Evolutionary conservation across 92 coral and sea anemone genomes (phyloP), one percentile per base, ranked within the genome.

Genomic region (Chrysogorgia sp.): DNA sequence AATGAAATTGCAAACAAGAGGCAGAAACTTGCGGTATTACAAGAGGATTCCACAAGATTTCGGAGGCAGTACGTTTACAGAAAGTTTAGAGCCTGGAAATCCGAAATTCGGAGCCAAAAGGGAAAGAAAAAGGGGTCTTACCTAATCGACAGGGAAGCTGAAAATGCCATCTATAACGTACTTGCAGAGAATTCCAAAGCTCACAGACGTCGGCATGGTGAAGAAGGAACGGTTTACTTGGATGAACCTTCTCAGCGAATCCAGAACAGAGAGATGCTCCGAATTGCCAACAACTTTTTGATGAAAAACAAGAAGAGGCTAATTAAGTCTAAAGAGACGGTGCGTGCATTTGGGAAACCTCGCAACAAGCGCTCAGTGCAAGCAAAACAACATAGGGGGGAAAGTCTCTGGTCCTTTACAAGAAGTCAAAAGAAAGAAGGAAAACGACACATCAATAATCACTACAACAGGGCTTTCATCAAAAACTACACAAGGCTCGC

Each of bases 401-500:
- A 15, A 40, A 66, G 60, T 50, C 21, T 64, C 40, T 64, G 81
- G 77, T 32, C 59, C 43, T 50, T 25, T 31, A 40, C 40, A 24
- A 67, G 65, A 26, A 14, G 65, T 6, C 84, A 66, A 29, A 83
- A 75, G 63, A 83, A 75, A 15, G 28, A n/a, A 10, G 5, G 47
- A 3, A 14, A 15, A 0, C 22, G 57, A 24, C 87, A 64, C 34
- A 34, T 83, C 6, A 75, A 83, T 57, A 48, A 63, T 15, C 87
- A 83, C 31, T 67, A 77, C 67, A 83, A 76, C 56, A 40, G 87
- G 22, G 83, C 87, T 10, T 40, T 35, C 31, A 63, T 83, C 5
- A 83, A 83, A 41, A 83, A 83, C 59, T 83, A 83, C 28, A 83
- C 78, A 5, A 53, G 83, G 28, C 63, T 83, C 15, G 82, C 82